Evolutionary conservation across 2,888 invertebrate genomes (phyloP).

Genomic region (Drosophila kanekoi): DNA sequence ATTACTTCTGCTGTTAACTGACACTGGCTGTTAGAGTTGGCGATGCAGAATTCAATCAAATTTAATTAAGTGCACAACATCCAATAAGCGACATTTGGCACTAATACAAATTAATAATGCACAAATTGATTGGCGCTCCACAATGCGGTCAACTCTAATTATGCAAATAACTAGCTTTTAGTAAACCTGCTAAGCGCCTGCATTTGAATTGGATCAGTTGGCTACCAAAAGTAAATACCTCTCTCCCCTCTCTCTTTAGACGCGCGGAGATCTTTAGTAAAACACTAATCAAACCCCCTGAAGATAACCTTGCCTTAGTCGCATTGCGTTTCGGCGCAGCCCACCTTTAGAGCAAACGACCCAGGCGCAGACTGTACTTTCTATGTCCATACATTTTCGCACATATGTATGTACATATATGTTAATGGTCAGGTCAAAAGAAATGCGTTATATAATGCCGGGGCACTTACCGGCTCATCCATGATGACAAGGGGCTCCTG

Average conservation of each 20-base stretch:
- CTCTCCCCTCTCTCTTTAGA: neutral
- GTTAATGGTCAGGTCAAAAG: slow-evolving; percentile 22
- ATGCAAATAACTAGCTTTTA: neutral
- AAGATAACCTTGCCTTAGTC: too few relatives aligned
- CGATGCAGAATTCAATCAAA: slow-evolving; percentile 20
- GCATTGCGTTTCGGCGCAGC: neutral
- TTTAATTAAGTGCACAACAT: slow-evolving; percentile 15
- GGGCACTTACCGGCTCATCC: slow-evolving; percentile 84
- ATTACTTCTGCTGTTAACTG: slow-evolving; percentile 37
- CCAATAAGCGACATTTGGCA: neutral
- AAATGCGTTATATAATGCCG: slow-evolving; percentile 56
- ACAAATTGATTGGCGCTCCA: neutral
- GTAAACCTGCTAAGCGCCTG: neutral
- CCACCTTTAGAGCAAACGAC: slow-evolving; percentile 12
- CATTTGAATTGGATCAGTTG: slow-evolving; percentile 36
- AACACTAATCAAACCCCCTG: neutral
- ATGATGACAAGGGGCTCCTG: slow-evolving; percentile 74
- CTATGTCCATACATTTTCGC: slow-evolving; percentile 38
- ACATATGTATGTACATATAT: slow-evolving; percentile 38
- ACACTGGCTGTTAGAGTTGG: slow-evolving; percentile 29
- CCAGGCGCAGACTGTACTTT: slow-evolving; percentile 77
- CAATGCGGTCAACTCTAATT: too few relatives aligned
- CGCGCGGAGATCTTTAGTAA: slow-evolving; percentile 8
- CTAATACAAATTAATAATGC: neutral
- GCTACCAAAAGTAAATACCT: neutral